Conservation (phyloP, 2,113 vertebrate species). For the Anhinga anhinga region DNA sequence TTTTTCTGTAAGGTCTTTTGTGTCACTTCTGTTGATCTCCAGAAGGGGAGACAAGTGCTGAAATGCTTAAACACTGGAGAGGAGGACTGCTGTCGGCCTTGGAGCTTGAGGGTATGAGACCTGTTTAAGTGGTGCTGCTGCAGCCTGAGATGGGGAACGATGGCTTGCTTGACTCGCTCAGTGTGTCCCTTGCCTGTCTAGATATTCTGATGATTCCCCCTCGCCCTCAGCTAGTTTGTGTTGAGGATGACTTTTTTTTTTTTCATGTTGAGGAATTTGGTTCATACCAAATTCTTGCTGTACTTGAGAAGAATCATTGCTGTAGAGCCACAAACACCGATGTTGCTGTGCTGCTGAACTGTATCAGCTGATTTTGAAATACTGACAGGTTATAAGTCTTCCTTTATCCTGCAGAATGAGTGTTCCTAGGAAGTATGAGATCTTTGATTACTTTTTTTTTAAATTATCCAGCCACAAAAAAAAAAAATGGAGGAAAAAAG, state of each 20-base stretch:
- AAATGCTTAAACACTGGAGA: conserved; percentile 40
- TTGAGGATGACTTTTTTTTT: background rate
- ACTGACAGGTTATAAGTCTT: conserved; percentile 7
- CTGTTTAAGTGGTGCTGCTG: background rate
- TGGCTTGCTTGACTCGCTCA: background rate
- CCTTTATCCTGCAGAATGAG: background rate
- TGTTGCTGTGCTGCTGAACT: background rate
- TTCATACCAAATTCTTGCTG: conserved; percentile 6
- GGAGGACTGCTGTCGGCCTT: conserved; percentile 5
- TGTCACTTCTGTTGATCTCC: background rate
- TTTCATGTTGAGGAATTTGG: background rate
- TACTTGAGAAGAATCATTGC: background rate
- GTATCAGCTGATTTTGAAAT: background rate
- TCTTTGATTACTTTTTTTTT: background rate
- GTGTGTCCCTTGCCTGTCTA: background rate
- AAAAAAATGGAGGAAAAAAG: background rate
- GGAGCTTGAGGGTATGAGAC: background rate
- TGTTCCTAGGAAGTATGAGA: background rate
- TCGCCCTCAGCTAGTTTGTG: background rate
- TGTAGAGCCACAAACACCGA: background rate
- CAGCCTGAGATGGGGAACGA: background rate
- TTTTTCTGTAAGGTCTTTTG: background rate
- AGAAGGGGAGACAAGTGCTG: conserved; percentile 9
- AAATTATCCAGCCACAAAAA: background rate
- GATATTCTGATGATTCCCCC: background rate